Percentiles rank a stretch among this genome's conserved stretches.
Conservation (phyloP, 2,888 invertebrate genomes). For the Lepidocyrtinus sp. region DNA sequence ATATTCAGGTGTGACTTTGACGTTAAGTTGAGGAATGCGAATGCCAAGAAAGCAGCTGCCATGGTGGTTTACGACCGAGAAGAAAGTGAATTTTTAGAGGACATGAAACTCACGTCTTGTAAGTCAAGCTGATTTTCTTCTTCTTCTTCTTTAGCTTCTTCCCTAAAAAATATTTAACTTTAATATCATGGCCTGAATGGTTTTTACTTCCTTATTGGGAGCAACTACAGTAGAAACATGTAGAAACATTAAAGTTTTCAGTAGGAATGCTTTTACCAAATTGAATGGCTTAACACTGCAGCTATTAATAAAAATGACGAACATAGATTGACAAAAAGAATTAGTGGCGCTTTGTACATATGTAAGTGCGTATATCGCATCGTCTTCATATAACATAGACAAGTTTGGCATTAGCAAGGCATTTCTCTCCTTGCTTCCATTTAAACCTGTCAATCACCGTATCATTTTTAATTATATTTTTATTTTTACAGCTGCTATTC, state of each 20-base stretch:
- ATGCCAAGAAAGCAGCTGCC: slow-evolving; percentile 82
- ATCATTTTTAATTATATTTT: background rate
- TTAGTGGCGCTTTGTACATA: background rate
- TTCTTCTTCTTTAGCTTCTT: background rate
- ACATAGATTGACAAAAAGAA: background rate
- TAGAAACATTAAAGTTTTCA: background rate
- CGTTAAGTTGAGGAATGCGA: slow-evolving; percentile 85
- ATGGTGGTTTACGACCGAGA: slow-evolving; percentile 88
- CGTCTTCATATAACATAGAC: background rate
- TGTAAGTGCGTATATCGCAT: background rate
- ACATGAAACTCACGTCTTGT: slow-evolving; percentile 78
- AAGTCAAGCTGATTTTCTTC: background rate
- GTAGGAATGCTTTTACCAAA: background rate
- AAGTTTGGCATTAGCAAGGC: background rate
- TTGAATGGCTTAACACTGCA: background rate
- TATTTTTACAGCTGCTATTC: slow-evolving; percentile 80
- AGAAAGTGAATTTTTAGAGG: slow-evolving; percentile 80
- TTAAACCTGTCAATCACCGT: background rate
- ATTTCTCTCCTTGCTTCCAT: background rate
- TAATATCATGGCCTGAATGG: too few relatives aligned
- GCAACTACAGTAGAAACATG: background rate
- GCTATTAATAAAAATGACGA: too few relatives aligned
- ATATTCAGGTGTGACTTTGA: slow-evolving; percentile 80
- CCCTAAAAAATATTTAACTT: background rate
- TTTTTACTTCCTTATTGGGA: background rate